phyloP scores from a whole-genome alignment of 2,797 vertebrate species.

The Staurois parvus region DNA sequence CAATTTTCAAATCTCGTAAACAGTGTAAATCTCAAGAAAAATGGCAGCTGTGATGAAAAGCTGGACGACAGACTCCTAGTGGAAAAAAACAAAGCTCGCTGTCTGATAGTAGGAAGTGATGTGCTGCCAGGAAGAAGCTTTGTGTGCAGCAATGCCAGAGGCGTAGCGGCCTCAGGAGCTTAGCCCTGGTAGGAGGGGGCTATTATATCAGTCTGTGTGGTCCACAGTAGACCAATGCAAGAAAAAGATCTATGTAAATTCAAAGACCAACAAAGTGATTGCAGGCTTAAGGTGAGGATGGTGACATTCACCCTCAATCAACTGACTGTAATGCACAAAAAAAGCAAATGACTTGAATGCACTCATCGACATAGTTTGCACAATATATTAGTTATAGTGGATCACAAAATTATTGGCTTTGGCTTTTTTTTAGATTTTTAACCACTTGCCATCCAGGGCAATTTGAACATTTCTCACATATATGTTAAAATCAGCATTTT shows the following conservation, averaged over 20 bases:
- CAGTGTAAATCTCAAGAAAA: neutral
- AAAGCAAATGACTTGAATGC: too few species aligned
- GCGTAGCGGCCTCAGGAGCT: neutral
- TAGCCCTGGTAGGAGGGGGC: neutral
- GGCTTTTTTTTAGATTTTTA: too few species aligned
- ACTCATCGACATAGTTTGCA: too few species aligned
- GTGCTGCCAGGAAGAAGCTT: conserved; percentile 5
- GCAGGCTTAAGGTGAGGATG: neutral
- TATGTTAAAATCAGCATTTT: too few species aligned
- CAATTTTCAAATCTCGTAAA: neutral
- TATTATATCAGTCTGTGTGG: conserved; percentile 9
- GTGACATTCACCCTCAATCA: neutral
- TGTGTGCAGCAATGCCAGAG: neutral
- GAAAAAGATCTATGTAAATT: neutral
- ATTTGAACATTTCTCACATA: too few species aligned
- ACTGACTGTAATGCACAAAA: neutral
- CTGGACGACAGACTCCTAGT: neutral
- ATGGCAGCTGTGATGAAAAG: neutral
- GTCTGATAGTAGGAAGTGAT: neutral
- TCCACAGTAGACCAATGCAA: neutral
- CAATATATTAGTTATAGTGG: too few species aligned
- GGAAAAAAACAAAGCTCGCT: neutral
- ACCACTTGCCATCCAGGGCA: too few species aligned
- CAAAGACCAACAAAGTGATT: neutral
- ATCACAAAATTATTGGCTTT: too few species aligned